Evolutionary conservation across 2,797 vertebrate genomes (phyloP).

Genomic region (Meriones psammophilus): DNA sequence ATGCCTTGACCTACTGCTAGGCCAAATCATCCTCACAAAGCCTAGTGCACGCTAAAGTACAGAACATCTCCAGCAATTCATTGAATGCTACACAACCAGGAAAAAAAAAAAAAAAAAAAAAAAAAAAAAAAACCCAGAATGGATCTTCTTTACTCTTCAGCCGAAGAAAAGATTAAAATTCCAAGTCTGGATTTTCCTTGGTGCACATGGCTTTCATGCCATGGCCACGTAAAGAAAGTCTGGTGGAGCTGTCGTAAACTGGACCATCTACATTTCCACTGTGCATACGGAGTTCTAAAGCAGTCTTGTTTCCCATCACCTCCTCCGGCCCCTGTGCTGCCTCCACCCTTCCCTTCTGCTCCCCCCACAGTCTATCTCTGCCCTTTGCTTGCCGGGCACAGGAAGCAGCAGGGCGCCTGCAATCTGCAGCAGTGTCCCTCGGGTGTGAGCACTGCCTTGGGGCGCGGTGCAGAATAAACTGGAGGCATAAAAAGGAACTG

Average conservation of each 20-base stretch:
- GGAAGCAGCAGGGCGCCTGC: conserved; percentile 51
- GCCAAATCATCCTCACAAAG: neutral
- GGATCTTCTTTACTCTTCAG: neutral
- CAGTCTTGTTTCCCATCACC: neutral
- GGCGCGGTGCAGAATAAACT: conserved; percentile 52
- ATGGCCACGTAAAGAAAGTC: neutral
- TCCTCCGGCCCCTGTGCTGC: neutral
- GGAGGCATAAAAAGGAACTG: conserved; percentile 16
- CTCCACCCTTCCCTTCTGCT: neutral
- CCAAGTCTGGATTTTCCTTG: no score
- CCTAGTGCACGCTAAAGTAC: neutral
- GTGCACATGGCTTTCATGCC: neutral
- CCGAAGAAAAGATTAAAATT: neutral
- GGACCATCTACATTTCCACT: neutral
- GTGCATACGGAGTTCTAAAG: neutral
- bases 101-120: neutral
- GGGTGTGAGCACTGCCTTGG: neutral
- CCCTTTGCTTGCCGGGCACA: conserved; percentile 31
- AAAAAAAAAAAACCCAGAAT: neutral
- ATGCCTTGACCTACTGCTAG: neutral
- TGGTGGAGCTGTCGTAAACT: neutral
- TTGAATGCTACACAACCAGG: neutral
- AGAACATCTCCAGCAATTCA: neutral
- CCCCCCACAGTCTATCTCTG: neutral
- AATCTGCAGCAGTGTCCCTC: neutral